These are phyloP conservation scores for Drosophila prosaltans DNA, from an alignment of 1,140 invertebrate genomes.

Conservation along the genomic window DNA sequence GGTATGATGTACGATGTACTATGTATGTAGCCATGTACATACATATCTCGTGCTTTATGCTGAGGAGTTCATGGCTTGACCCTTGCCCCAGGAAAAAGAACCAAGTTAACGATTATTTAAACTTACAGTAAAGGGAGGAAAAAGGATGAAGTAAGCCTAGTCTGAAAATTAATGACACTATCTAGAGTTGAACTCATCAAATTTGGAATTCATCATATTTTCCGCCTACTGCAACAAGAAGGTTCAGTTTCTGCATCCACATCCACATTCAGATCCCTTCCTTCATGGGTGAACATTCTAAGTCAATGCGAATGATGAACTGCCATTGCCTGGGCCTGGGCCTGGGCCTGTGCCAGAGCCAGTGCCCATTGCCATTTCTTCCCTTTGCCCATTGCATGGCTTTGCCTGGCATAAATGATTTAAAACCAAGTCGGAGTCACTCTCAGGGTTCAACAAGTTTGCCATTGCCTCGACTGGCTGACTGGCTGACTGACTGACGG, in stretches of 20 bases:
- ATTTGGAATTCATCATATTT: slow-evolving; percentile 81
- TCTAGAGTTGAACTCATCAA: slow-evolving; percentile 79
- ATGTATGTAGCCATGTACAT: neutral
- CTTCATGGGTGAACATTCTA: slow-evolving; percentile 69
- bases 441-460: slow-evolving; percentile 20
- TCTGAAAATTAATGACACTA: slow-evolving; percentile 78
- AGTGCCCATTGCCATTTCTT: neutral
- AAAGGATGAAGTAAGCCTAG: slow-evolving; percentile 30
- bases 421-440: slow-evolving; percentile 65
- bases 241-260: slow-evolving; percentile 3
- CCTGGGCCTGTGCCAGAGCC: slow-evolving; percentile 3
- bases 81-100: slow-evolving; percentile 50
- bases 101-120: slow-evolving; percentile 15
- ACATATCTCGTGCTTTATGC: neutral
- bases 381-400: slow-evolving; percentile 17
- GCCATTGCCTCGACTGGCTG: slow-evolving; percentile 22
- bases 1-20: too few species aligned
- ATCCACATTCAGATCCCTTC: slow-evolving; percentile 10
- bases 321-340: slow-evolving; percentile 37
- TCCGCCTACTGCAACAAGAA: slow-evolving; percentile 68
- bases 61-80: slow-evolving; percentile 46
- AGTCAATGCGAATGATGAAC: slow-evolving; percentile 78
- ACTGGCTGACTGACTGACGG: slow-evolving; percentile 10
- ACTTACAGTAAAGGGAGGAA: neutral
- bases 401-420: slow-evolving; percentile 73